These are phyloP conservation scores for Apogon hyalosoma DNA, from an alignment of 2,797 vertebrate genomes.

Conservation along the genomic window DNA sequence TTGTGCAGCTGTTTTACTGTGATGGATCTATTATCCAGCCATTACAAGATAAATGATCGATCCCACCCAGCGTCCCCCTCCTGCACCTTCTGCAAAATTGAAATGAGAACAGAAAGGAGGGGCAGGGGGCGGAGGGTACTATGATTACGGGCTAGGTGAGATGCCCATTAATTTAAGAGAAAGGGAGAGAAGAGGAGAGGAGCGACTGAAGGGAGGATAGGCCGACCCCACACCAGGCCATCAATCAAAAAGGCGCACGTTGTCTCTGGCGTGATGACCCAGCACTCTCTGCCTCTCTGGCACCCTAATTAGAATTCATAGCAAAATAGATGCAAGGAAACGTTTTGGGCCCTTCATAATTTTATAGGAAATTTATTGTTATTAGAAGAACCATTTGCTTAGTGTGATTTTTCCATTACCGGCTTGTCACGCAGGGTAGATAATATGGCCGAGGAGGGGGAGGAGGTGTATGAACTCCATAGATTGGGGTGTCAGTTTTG, in stretches of 20 bases:
- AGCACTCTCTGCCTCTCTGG: conserved; percentile 93
- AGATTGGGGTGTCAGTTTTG: conserved; percentile 97
- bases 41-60: conserved; percentile 99
- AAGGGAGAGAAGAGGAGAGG: conserved; percentile 78
- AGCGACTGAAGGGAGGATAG: conserved; percentile 84
- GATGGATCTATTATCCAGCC: conserved; percentile 99
- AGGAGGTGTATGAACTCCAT: conserved; percentile 89
- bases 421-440: conserved; percentile 96
- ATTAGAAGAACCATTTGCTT: conserved; percentile 99
- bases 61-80: conserved; percentile 90
- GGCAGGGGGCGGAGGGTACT: conserved; percentile 74
- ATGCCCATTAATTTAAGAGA: conserved; percentile 93
- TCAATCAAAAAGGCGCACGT: conserved; percentile 90
- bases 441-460: conserved; percentile 87
- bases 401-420: conserved; percentile 99
- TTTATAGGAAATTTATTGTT: conserved; percentile 99
- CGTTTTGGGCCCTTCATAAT: conserved; percentile 97
- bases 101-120: conserved; percentile 89
- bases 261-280: conserved; percentile 95
- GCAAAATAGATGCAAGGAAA: conserved; percentile 99
- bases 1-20: conserved; percentile 96
- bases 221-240: conserved; percentile 88
- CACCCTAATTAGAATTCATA: conserved; percentile 99
- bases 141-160: conserved; percentile 95
- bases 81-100: conserved; percentile 89